Percentiles rank a stretch among this genome's conserved stretches.
phyloP scores from a whole-genome alignment of 2,797 vertebrate genomes.

The Pseudochirops corinnae region DNA sequence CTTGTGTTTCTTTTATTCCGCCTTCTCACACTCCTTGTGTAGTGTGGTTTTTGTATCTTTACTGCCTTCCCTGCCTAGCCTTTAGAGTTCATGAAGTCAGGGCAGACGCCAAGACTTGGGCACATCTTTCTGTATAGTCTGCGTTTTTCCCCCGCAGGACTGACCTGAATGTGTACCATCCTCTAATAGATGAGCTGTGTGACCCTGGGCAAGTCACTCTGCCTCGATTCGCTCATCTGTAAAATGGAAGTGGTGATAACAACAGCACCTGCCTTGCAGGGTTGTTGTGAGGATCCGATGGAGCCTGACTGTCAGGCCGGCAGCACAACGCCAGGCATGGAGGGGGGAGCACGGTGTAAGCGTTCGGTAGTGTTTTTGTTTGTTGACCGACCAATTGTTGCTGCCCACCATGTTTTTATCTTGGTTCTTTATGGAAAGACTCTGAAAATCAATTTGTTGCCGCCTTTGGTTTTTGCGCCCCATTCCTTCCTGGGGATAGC shows the following conservation, averaged over 20 bases:
- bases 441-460: not conserved
- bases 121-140: not conserved
- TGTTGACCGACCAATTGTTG: not conserved
- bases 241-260: not conserved
- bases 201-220: not conserved
- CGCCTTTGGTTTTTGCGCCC: not conserved
- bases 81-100: not conserved
- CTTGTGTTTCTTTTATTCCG: not conserved
- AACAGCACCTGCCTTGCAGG: not conserved
- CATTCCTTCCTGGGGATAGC: not conserved
- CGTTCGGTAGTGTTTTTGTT: not conserved
- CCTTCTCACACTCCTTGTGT: not conserved
- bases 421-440: not conserved
- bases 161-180: not conserved
- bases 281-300: not conserved
- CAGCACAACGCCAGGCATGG: not conserved
- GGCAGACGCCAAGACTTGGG: not conserved
- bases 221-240: not conserved
- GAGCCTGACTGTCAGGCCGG: not conserved
- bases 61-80: not conserved
- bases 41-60: not conserved
- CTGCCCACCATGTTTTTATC: not conserved
- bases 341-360: too few species aligned
- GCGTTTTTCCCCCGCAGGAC: not conserved
- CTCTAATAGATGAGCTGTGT: not conserved